Base-by-base conservation (phyloP, 2,113 vertebrate genomes). In the Centropus unirufus region DNA sequence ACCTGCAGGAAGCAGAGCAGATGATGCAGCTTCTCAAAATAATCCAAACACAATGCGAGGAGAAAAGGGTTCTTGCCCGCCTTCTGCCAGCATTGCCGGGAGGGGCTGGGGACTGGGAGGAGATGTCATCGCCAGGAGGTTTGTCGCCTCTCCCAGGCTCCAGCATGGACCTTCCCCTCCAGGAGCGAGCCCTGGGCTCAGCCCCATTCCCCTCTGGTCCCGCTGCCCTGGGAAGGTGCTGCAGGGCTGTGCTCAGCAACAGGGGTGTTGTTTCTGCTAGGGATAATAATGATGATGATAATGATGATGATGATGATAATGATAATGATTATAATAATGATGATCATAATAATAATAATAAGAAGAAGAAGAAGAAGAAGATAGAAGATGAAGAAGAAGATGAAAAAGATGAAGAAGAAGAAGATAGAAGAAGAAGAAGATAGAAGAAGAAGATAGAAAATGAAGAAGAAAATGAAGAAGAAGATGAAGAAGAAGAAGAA, bases 211-310 rank as follows among this genome's bases (percentile, higher is more conserved):
- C 39, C 52, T 2, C 2, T 2, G 40, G 32, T 30, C n/a, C 23
- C 2, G 12, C 20, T 59, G 2, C 39, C 34, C 39, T 3, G 40
- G 70, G 57, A 5, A 20, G 66, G 1, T 7, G 86, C 66, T 39
- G 6, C 57, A 36, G 63, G 14, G 7, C n/a, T 40, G 68, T 8
- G 5, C 49, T 5, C 16, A 27, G 58, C 62, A 36, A 68, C 26
- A 6, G 29, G 6, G 63, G 23, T 3, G 44, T 6, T 34, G 3
- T 7, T 79, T 4, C 9, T 32, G 83, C 49, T 5, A 70, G 67
- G 15, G 2, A 1, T 21, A 8, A 8, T 5, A 14, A 3, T 0
- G 0, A 2, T 11, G 40, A 3, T 34, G 54, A n/a, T n/a, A n/a
- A n/a, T n/a, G n/a, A n/a, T n/a, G n/a, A n/a, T n/a, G n/a, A n/a